A percentile compares a stretch with the other conserved stretches of the same genome.
These are phyloP conservation scores for Abscondita cerata DNA, from an alignment of 2,888 invertebrate species.

Conservation along the genomic window DNA sequence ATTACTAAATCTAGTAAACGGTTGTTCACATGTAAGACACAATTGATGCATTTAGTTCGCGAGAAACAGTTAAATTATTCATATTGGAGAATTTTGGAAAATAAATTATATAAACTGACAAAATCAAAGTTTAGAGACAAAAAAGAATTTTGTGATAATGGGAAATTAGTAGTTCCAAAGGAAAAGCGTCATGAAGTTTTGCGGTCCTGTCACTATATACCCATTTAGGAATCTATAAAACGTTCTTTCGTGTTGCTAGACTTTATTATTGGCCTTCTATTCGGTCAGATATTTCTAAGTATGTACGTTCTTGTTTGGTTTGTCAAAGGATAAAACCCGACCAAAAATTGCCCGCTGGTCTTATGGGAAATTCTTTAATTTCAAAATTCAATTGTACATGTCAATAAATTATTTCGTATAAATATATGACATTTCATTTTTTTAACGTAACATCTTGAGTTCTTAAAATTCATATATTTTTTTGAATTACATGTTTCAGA, in stretches of 20 bases:
- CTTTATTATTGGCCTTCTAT: conserved; percentile 46
- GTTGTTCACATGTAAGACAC: no score
- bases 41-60: background rate
- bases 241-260: conserved; percentile 25
- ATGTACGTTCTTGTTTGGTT: conserved; percentile 14
- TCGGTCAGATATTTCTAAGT: conserved; percentile 18
- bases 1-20: no score
- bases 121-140: conserved; percentile 16
- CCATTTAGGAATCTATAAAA: conserved; percentile 39
- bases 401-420: no score
- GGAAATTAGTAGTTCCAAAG: conserved; percentile 32
- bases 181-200: conserved; percentile 15
- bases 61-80: conserved; percentile 18
- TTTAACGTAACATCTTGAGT: no score
- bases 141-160: background rate
- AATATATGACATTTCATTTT: no score
- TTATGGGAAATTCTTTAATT: background rate
- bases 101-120: conserved; percentile 30
- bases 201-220: conserved; percentile 18
- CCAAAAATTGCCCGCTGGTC: background rate
- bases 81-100: conserved; percentile 27
- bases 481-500: no score
- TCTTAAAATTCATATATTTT: no score
- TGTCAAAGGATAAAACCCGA: conserved; percentile 14
- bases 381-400: no score